Evolutionary conservation across 2,113 vertebrate species (phyloP).

Genomic region (Numenius arquata): DNA sequence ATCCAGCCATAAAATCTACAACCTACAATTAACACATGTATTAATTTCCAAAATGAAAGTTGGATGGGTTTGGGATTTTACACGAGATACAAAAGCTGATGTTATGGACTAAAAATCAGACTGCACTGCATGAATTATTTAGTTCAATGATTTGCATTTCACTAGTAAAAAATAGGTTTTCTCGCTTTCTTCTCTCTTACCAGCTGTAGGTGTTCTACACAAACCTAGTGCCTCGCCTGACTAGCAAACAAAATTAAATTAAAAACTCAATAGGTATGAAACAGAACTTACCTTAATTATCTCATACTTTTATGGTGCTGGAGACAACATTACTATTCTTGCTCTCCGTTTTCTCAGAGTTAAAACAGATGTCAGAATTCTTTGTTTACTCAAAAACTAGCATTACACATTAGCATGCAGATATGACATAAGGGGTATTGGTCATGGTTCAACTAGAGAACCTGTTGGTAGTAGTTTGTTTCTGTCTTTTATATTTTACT

Average conservation of each 20-base stretch:
- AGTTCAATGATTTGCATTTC: slow-evolving; percentile 21
- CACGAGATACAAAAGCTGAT: background rate
- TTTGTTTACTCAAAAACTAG: background rate
- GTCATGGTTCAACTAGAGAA: background rate
- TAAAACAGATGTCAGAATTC: background rate
- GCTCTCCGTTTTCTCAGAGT: background rate
- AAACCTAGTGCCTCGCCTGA: background rate
- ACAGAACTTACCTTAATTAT: background rate
- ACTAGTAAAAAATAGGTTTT: background rate
- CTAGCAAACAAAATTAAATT: background rate
- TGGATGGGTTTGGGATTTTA: background rate
- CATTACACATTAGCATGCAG: background rate
- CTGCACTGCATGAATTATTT: background rate
- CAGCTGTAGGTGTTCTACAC: background rate
- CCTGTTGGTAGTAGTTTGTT: background rate
- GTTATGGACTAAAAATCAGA: slow-evolving; percentile 2
- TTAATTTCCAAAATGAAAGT: background rate
- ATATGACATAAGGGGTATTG: background rate
- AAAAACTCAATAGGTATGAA: background rate
- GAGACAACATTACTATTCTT: background rate
- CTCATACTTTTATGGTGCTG: background rate
- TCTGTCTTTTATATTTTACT: background rate
- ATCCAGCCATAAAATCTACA: background rate
- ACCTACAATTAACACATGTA: background rate
- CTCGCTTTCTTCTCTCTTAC: background rate